Evolutionary conservation across 2,888 invertebrate species (phyloP), one percentile per base, ranked within the genome.

Genomic region (Lasioglossum oenotherae): DNA sequence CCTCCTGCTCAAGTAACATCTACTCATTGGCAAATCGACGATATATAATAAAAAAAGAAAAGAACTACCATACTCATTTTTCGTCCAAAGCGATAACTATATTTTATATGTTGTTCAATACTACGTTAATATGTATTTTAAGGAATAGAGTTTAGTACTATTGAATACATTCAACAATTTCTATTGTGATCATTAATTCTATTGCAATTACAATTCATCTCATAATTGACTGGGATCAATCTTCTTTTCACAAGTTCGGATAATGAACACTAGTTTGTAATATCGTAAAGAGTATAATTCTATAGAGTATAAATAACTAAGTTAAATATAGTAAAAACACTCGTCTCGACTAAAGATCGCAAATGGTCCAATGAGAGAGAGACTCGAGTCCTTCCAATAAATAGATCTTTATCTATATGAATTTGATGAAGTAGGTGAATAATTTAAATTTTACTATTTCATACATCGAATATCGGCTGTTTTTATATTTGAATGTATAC

Each of bases 11-110:
- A 91, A 79, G 89, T 90, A 44, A 81, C 87, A 12, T 91, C 92
- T 73, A 92, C 90, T 81, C 91, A 93, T 73, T 94, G 94, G 93
- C 92, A 92, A 72, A 94, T 94, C 79, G 92, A 95, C 60, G 92
- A 94, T 60, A 91, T 94, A 88, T 94, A 92, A 88, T 73, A 73
- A 72, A 73, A 71, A n/a, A 53, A 31, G 31, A 71, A 67, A 44
- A 69, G 71, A 76, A 80, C 49, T 74, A 35, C 57, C 84, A 86
- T 75, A 73, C 74, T 88, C 80, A 90, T 74, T 86, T 90, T 88
- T 82, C 86, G 87, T 89, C 88, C 89, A 90, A 89, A 83, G 72
- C 75, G 46, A 82, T 81, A 79, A 76, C 12, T 83, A 84, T 78
- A 87, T 89, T 86, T 80, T 83, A 60, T 71, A 87, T 69, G 80